Evolutionary conservation across 2,888 invertebrate species (phyloP).

Genomic region (Heliconius charithonia): DNA sequence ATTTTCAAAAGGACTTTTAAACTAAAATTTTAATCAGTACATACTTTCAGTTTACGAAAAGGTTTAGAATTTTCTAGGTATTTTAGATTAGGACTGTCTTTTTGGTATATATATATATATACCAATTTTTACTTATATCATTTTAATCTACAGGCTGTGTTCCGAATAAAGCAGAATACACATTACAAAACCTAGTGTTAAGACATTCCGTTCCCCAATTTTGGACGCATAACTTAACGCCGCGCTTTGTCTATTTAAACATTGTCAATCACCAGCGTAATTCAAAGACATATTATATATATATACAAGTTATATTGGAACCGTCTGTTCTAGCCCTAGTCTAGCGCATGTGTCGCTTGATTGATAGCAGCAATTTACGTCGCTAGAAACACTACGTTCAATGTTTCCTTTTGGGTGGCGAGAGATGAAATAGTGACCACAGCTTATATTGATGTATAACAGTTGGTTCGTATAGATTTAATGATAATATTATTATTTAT

Average conservation of each 20-base stretch:
- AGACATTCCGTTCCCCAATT: background rate
- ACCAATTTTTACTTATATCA: too few relatives aligned
- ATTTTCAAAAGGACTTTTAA: too few relatives aligned
- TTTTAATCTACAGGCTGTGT: too few relatives aligned
- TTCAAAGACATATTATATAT: background rate
- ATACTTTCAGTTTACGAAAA: too few relatives aligned
- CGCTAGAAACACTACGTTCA: slow-evolving; percentile 34
- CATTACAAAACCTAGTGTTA: too few relatives aligned
- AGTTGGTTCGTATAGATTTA: background rate
- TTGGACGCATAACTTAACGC: background rate
- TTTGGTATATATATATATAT: too few relatives aligned
- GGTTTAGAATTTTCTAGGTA: too few relatives aligned
- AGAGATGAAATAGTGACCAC: slow-evolving; percentile 24
- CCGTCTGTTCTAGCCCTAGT: slow-evolving; percentile 13
- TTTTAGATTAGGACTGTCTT: too few relatives aligned
- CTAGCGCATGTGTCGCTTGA: slow-evolving; percentile 34
- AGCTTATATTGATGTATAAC: background rate
- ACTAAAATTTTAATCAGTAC: too few relatives aligned
- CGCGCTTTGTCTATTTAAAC: background rate
- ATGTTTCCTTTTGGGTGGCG: slow-evolving; percentile 33
- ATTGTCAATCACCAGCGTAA: slow-evolving; percentile 3
- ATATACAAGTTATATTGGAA: slow-evolving; percentile 2
- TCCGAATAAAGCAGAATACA: too few relatives aligned
- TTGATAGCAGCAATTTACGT: slow-evolving; percentile 41
- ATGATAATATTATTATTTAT: background rate